phyloP scores from a whole-genome alignment of 2,797 vertebrate genomes.

The Myoxocephalus aenaeus region DNA sequence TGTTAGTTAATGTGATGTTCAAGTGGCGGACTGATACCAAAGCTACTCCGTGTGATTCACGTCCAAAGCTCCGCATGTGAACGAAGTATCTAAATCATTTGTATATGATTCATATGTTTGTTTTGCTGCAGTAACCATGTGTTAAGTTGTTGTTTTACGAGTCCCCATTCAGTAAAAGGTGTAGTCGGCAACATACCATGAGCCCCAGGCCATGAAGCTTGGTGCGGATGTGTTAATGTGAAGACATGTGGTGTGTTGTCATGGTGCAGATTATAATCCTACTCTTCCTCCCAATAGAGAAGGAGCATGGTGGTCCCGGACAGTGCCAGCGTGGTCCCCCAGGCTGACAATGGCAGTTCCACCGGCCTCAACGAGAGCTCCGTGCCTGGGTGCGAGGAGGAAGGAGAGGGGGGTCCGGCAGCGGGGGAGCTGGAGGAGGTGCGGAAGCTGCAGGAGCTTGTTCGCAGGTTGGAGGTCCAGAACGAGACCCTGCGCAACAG shows the following conservation, averaged over 20 bases:
- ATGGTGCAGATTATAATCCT: neutral
- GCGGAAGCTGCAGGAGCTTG: conserved; percentile 91
- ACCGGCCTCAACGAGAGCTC: conserved; percentile 76
- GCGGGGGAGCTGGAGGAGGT: conserved; percentile 90
- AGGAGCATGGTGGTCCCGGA: conserved; percentile 92
- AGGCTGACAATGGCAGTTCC: conserved; percentile 75
- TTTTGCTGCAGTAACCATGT: neutral
- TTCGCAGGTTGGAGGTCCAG: conserved; percentile 90
- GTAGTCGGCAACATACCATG: neutral
- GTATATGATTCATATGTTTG: no score
- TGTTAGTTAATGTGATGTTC: neutral
- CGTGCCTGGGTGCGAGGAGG: conserved; percentile 69
- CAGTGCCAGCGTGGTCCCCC: conserved; percentile 80
- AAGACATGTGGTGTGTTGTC: neutral
- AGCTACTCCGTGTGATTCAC: neutral
- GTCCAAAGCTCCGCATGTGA: neutral
- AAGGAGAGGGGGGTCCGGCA: conserved; percentile 66
- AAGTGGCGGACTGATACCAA: neutral
- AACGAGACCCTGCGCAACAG: conserved; percentile 88
- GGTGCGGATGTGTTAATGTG: neutral
- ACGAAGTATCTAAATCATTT: neutral
- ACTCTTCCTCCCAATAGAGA: conserved; percentile 38
- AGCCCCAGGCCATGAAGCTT: neutral
- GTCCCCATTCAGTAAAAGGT: neutral
- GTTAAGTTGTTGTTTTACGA: neutral